These are phyloP conservation scores for Sycophaga agraensis DNA, from an alignment of 1,140 invertebrate species.

Conservation along the genomic window DNA sequence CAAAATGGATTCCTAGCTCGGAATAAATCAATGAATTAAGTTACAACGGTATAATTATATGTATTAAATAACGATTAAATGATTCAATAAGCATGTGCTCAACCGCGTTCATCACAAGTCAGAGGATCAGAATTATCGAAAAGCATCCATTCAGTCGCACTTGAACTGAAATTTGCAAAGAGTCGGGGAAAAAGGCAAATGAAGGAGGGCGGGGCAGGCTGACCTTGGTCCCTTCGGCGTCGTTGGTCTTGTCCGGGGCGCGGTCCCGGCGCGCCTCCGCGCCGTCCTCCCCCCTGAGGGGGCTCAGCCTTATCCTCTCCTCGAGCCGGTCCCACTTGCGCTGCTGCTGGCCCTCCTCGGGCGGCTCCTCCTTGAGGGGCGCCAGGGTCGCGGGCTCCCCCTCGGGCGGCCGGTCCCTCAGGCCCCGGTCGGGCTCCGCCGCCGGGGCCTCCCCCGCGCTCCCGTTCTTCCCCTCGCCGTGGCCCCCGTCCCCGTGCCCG, in stretches of 20 bases:
- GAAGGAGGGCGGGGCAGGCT: too few relatives aligned
- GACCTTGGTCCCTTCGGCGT: slow-evolving; percentile 51
- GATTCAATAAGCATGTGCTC: too few relatives aligned
- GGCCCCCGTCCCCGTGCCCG: slow-evolving; percentile 28
- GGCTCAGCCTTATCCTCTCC: slow-evolving; percentile 22
- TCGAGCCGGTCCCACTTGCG: slow-evolving; percentile 18
- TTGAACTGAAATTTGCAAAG: too few relatives aligned
- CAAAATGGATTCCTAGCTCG: too few relatives aligned
- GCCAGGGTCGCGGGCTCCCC: slow-evolving; percentile 1
- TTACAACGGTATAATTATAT: too few relatives aligned
- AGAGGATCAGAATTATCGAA: too few relatives aligned
- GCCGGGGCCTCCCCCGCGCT: slow-evolving; percentile 34
- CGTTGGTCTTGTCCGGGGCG: slow-evolving; percentile 30
- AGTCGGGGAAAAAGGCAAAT: too few relatives aligned
- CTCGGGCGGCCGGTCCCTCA: slow-evolving; percentile 48
- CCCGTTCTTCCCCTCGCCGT: slow-evolving; percentile 37
- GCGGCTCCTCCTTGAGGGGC: background rate
- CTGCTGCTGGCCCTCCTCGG: background rate
- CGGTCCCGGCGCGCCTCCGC: background rate
- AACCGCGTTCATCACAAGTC: too few relatives aligned
- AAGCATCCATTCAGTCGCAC: too few relatives aligned
- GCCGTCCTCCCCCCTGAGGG: background rate
- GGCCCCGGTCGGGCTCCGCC: background rate
- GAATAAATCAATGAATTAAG: too few relatives aligned
- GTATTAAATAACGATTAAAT: too few relatives aligned